Base-by-base conservation (phyloP, 2,113 vertebrate genomes). In the Alexandromys fortis region DNA sequence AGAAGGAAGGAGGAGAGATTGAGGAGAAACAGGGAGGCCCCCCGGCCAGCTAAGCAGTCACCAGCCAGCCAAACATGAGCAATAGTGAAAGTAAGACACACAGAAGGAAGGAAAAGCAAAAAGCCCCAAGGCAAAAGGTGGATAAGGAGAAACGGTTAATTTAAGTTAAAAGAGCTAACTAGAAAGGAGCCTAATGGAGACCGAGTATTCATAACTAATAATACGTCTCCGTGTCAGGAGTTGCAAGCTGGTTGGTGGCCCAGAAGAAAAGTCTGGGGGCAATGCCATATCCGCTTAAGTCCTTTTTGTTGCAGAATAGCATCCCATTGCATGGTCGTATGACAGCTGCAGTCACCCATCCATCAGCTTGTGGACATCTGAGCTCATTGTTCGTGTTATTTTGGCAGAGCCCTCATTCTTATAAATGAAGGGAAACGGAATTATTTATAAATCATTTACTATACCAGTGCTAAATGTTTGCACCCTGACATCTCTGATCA, bases 401-500 rank as follows among this genome's bases (percentile, higher is more conserved):
- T 92, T 92, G 35, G 22, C n/a, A 65, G 42, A 72, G 68, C 10
- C 24, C 13, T 79, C 16, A 82, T 81, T 93, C 45, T 92, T 82
- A 89, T 30, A 22, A 19, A 28, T 68, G 52, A 96, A 76, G 49
- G 2, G 90, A 61, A 72, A 67, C 17, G 73, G 47, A 49, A 52
- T 87, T 94, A 75, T 87, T 95, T 70, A 88, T 63, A 92, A 63
- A 75, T 87, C 13, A 82, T 77, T 89, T 93, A 83, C 45, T 94
- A 4, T 58, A 52, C 1, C 67, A 75, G 55, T 83, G 52, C n/a
- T 70, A 75, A 86, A 28, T 75, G 78, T 95, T 83, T 52, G 14
- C 58, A 87, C 93, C 94, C 70, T 73, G n/a, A 26, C 78, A 92
- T 85, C 7, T 85, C 42, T 92, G n/a, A 21, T 87, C 75, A 70